Base-by-base conservation (phyloP, 1,140 invertebrate genomes). In the Tetragnatha versicolor region DNA sequence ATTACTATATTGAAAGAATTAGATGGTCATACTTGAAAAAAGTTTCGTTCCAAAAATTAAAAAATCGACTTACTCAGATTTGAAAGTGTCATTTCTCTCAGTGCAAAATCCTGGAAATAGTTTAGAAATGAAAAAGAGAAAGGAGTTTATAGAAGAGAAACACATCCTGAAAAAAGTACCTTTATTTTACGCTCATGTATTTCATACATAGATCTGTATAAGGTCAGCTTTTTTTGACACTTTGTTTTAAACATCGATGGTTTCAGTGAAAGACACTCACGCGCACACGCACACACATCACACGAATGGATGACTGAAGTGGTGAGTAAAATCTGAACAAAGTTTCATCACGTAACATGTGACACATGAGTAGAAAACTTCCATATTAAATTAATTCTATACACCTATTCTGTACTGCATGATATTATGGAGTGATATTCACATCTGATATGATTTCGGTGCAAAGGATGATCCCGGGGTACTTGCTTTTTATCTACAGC, bases 191-290 rank as follows among this genome's bases (percentile, higher is more conserved):
- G 58, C 51, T 31, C 17, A 39, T 63, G n/a, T 14, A 27, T 25
- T 29, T 31, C 4, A 47, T 22, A 25, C 4, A 51, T 33, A 63
- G 47, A 76, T 7, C 29, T 63, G 58, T 76, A 47, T 35, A 76
- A 58, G 51, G 14, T 42, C 25, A 58, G 25, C 45, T 60, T 5
- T 33, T 60, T 47, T 72, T 63, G 42, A 76, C 72, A 76, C 42
- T 65, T 76, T 76, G 35, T 14, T 27, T 72, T 55, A 10, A 76
- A 76, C 72, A 76, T 49, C 33, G n/a, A 76, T 35, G 72, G 25
- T 76, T 37, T 63, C 14, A 25, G 29, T 63, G 10, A 51, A 35
- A 35, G n/a, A 35, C 25, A 58, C n/a, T 12, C 47, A 72, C 37
- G 35, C 55, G 33, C 27, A 47, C 70, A 73, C 35, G 27, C 60